Base-by-base conservation (phyloP, 2,888 invertebrate genomes). In the Megalurothrips usitatus region DNA sequence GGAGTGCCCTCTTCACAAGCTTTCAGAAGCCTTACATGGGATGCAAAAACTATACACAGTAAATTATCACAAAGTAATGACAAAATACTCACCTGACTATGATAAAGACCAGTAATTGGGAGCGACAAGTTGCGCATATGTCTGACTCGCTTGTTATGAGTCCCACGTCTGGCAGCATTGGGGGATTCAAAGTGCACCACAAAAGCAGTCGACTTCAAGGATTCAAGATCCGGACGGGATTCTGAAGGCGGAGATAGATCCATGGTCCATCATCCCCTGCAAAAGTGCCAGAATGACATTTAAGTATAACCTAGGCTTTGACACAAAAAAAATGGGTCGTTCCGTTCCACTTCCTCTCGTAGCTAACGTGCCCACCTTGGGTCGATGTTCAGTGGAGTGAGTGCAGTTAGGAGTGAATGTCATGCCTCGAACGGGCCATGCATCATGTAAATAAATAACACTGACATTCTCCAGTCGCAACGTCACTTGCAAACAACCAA, bases 401-500 rank as follows among this genome's bases (percentile, higher is more conserved):
- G 26, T 75, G 68, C 26, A 11, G 12, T 26, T 8, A 6, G 12
- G 68, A 10, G 68, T 75, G 26, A 75, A 26, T 26, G 68, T 75
- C 68, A 75, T 75, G 68, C 68, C 68, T 75, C 68, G 26, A 26
- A 75, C 68, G 68, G 26, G 68, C 68, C 68, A 26, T 26, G 68
- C 23, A 75, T 75, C 23, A 23, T 75, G 68, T 26, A 75, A 75
- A 75, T 26, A 75, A 75, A 75, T 26, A 75, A 75, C 68, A 75
- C 23, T 75, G 68, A 75, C 68, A 75, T 75, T 75, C 68, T 75
- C 68, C 68, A 75, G 23, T 12, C 9, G 68, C 68, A 23, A 75
- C 68, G 68, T 75, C 68, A 75, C 68, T 75, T 75, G 68, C 68
- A 75, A 75, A 75, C 68, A 75, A 75, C 23, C 68, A 75, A 75